phyloP scores from a whole-genome alignment of 30 jellyfish, hydroid and myxozoan genomes.

The Morbakka virulenta region DNA sequence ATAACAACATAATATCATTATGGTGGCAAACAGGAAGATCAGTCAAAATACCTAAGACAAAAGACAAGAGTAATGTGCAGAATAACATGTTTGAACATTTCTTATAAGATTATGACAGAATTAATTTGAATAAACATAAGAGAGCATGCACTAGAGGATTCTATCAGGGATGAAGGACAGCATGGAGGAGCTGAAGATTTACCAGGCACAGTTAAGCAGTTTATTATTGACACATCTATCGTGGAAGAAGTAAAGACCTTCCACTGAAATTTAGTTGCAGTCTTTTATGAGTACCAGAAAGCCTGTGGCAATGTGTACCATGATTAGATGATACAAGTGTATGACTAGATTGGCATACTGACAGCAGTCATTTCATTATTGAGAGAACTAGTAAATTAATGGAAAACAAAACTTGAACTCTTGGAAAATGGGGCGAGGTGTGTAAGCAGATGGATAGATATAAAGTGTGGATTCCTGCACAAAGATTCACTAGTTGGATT shows the following conservation, averaged over 20 bases:
- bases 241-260: neutral
- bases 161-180: neutral
- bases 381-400: neutral
- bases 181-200: neutral
- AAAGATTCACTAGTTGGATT: neutral
- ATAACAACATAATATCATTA: neutral
- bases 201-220: neutral
- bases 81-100: neutral
- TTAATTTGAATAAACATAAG: neutral
- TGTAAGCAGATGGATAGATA: constrained; percentile 2
- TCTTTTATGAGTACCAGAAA: neutral
- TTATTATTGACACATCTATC: neutral
- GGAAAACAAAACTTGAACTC: neutral
- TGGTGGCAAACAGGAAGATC: neutral
- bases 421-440: constrained; percentile 3
- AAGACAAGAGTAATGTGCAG: neutral
- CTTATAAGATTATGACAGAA: constrained; percentile 25
- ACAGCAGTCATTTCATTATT: neutral
- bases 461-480: constrained; percentile 4
- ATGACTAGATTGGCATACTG: neutral
- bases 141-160: neutral
- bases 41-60: constrained; percentile 1
- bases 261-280: neutral
- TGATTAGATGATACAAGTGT: neutral
- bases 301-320: neutral